Percentiles rank a stretch among this genome's conserved stretches.
Evolutionary conservation across 2,113 vertebrate genomes (phyloP).

Genomic region (Zapus hudsonius): DNA sequence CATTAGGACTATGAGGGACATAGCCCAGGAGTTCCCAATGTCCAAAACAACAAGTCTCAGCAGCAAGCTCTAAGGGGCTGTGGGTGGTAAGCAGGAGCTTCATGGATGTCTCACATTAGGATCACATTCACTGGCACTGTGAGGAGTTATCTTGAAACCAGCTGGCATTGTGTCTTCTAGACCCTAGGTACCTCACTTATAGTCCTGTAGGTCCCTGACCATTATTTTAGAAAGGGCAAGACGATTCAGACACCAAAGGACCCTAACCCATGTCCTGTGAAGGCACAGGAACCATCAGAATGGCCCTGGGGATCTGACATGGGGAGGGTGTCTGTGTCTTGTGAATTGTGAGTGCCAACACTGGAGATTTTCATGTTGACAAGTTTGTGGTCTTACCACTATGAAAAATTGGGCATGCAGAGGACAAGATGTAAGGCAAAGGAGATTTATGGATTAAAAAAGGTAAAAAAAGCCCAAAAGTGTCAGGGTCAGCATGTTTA

Average conservation of each 20-base stretch:
- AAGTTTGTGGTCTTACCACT: no score
- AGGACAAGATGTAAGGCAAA: no score
- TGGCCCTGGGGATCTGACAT: background rate
- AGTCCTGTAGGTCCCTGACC: no score
- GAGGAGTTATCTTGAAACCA: background rate
- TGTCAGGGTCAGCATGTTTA: no score
- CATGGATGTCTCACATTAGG: background rate
- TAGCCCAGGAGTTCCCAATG: background rate
- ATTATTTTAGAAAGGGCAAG: background rate
- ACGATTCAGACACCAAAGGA: background rate
- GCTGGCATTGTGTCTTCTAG: background rate
- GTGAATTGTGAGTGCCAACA: background rate
- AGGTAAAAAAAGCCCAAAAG: no score
- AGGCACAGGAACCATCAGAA: background rate
- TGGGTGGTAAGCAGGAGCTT: background rate
- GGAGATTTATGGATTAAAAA: no score
- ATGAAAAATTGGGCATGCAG: no score
- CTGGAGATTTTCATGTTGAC: no score
- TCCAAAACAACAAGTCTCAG: background rate
- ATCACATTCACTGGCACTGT: background rate
- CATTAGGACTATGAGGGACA: background rate
- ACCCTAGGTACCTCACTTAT: background rate
- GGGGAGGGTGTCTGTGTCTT: background rate
- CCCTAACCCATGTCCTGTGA: no score
- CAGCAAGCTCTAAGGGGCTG: background rate